phyloP scores from a whole-genome alignment of 2,888 invertebrate species.

The Craniophora ligustri region DNA sequence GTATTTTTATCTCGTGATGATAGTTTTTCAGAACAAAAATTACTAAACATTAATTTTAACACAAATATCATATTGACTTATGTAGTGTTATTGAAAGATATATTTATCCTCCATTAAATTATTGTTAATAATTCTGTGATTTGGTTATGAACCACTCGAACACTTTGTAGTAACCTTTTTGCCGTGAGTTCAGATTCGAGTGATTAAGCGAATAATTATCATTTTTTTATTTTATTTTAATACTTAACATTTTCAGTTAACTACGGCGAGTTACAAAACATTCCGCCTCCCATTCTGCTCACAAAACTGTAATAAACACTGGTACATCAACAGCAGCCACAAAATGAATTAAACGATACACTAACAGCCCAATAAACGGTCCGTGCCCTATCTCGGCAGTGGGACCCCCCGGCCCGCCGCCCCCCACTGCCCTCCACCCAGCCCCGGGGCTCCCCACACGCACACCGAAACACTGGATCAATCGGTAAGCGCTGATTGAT shows the following conservation, averaged over 20 bases:
- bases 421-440: constrained; percentile 1
- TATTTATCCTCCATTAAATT: too few species aligned
- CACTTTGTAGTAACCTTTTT: too few species aligned
- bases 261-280: constrained; percentile 4
- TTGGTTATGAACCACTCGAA: too few species aligned
- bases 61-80: not conserved
- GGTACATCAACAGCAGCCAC: constrained; percentile 45
- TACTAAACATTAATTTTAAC: constrained; percentile 1
- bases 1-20: constrained; percentile 31
- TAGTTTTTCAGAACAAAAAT: constrained; percentile 1
- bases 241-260: not conserved
- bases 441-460: constrained; percentile 34
- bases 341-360: constrained; percentile 52
- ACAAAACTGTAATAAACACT: constrained; percentile 39
- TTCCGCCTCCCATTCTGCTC: constrained; percentile 12
- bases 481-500: constrained; percentile 80
- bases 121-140: too few species aligned
- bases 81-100: too few species aligned
- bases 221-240: too few species aligned
- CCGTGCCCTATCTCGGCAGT: constrained; percentile 55
- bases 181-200: too few species aligned
- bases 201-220: too few species aligned
- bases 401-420: constrained; percentile 6
- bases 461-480: constrained; percentile 65
- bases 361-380: constrained; percentile 55